Evolutionary conservation across 2,797 vertebrate species (phyloP), one percentile per base, ranked within the genome.

Genomic region (Pipistrellus nathusii): DNA sequence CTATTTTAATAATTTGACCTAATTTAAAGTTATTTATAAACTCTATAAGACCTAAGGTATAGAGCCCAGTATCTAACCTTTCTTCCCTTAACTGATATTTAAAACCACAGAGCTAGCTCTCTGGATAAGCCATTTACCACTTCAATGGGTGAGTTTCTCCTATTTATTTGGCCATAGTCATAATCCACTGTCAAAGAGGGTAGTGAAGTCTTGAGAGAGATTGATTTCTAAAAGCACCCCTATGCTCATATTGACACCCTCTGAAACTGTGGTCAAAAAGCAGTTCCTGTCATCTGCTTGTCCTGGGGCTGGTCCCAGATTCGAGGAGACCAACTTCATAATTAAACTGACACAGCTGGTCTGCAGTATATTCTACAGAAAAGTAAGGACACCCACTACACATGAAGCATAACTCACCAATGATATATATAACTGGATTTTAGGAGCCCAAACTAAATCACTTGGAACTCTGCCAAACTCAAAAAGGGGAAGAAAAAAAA

Each of bases 381-480:
- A 93, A 27, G n/a, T 20, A 17, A 71, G 48, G 64, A 78, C 11
- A 32, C 27, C 83, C 69, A 75, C 44, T 76, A 44, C n/a, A 55
- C 12, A 46, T 7, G 48, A 82, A 80, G 64, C 85, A 20, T 46
- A 90, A 91, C 87, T 95, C 73, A 71, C 90, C 96, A 83, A 11
- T 38, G 82, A 93, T 87, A 88, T 80, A 90, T 76, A 88, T 46
- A 93, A 92, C 57, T 86, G 88, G 88, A 62, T 96, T 95, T 96
- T 89, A 93, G 96, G 35, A 96, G 92, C 38, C 66, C 77, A 89
- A 94, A 91, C 86, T 90, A 93, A 97, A 92, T 95, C 92, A 96
- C 90, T 94, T 96, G 94, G 93, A 97, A 96, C 96, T 95, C 96
- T 97, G 96, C 96, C 96, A 97, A 94, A 96, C 91, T 96, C 83